Evolutionary conservation across 2,888 invertebrate species (phyloP).

Genomic region (Parelbella ahira): DNA sequence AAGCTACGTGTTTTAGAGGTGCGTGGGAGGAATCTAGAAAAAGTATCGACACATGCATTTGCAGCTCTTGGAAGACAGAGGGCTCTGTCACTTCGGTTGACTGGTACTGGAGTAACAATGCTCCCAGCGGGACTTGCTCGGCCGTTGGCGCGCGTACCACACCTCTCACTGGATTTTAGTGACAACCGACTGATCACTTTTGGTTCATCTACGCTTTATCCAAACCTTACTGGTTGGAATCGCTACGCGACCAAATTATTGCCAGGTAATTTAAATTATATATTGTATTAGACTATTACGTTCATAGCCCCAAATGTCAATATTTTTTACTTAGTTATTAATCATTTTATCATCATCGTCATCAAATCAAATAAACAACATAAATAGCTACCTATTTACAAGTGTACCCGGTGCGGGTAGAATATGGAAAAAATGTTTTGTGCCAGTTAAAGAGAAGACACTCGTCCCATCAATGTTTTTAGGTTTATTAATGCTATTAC

Average conservation of each 20-base stretch:
- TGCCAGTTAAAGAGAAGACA: too few species aligned
- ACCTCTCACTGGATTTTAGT: conserved; percentile 87
- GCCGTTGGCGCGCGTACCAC: conserved; percentile 85
- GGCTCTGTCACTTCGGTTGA: conserved; percentile 84
- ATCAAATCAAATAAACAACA: too few species aligned
- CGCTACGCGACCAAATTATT: conserved; percentile 90
- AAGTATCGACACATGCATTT: conserved; percentile 85
- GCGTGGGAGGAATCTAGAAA: conserved; percentile 85
- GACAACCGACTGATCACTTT: conserved; percentile 86
- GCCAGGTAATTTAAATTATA: conserved; percentile 83
- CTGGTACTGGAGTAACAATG: conserved; percentile 85
- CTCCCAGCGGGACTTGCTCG: conserved; percentile 87
- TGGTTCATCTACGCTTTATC: conserved; percentile 88
- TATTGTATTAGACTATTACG: too few species aligned
- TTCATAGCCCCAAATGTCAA: too few species aligned
- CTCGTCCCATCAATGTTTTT: too few species aligned
- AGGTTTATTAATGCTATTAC: too few species aligned
- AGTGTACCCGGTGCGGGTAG: too few species aligned
- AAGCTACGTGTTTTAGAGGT: conserved; percentile 88
- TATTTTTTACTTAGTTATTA: too few species aligned
- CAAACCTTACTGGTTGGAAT: conserved; percentile 89
- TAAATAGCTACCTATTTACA: too few species aligned
- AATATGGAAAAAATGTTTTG: too few species aligned
- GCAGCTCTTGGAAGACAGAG: conserved; percentile 84
- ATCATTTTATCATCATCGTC: too few species aligned